These are phyloP conservation scores for Okapia johnstoni DNA, from an alignment of 2,113 vertebrate species.

Conservation along the genomic window DNA sequence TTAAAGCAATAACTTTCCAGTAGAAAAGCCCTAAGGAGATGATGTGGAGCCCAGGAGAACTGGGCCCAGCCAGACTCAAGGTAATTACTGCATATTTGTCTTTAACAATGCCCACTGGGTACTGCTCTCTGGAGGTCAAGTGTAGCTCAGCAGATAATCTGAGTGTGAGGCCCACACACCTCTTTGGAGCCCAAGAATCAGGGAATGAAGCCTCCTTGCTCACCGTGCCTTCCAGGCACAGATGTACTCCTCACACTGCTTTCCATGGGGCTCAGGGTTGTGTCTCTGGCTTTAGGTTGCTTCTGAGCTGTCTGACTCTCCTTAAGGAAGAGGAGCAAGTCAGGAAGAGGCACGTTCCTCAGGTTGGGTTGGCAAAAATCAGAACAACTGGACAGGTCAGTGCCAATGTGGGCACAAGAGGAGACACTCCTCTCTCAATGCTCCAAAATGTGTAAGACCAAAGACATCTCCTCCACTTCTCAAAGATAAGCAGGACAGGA, in stretches of 20 bases:
- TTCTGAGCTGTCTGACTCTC: not conserved
- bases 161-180: not conserved
- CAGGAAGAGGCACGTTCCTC: not conserved
- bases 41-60: not conserved
- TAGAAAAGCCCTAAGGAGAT: not conserved
- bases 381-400: constrained; percentile 30
- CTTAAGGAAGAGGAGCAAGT: not conserved
- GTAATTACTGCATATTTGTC: not conserved
- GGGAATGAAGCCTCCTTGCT: not conserved
- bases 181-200: not conserved
- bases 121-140: not conserved
- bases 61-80: not conserved
- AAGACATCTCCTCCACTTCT: not conserved
- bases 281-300: not conserved
- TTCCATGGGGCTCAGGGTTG: not conserved
- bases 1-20: not conserved
- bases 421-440: not conserved
- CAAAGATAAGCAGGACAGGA: not conserved
- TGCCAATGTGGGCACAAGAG: not conserved
- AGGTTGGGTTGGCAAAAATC: not conserved
- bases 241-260: not conserved
- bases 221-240: not conserved
- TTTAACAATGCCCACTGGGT: not conserved
- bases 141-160: not conserved
- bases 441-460: not conserved